A percentile compares a stretch with the other conserved stretches of the same genome.
Conservation (phyloP, 2,797 vertebrate species). For the Sarcophilus harrisii region DNA sequence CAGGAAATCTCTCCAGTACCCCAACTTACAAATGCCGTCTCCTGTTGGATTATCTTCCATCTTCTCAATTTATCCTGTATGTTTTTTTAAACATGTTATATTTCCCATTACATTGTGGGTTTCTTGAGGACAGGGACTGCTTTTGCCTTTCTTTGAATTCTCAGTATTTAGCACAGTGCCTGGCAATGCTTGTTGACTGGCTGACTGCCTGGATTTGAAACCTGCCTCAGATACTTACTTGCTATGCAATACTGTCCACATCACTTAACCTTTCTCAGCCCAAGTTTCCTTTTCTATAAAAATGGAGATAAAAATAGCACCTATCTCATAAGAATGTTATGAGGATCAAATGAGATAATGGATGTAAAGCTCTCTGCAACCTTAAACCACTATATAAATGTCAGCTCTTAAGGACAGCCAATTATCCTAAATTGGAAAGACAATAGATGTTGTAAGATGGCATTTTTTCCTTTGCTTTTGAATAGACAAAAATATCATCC, state of each 20-base stretch:
- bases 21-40: neutral
- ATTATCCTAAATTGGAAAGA: conserved; percentile 22
- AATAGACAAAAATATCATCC: neutral
- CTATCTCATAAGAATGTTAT: neutral
- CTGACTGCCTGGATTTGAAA: neutral
- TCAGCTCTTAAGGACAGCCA: neutral
- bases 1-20: neutral
- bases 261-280: neutral
- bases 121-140: neutral
- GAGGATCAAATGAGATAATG: neutral
- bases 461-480: conserved; percentile 32
- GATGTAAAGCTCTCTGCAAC: neutral
- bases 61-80: neutral
- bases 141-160: neutral
- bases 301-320: neutral
- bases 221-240: neutral
- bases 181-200: neutral
- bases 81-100: neutral
- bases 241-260: neutral
- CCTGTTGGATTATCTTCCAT: neutral
- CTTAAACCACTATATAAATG: neutral
- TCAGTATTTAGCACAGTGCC: neutral
- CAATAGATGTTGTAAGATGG: neutral
- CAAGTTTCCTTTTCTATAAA: neutral
- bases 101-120: neutral